These are phyloP conservation scores for Tragelaphus scriptus DNA, from an alignment of 2,113 vertebrate genomes.

Conservation along the genomic window DNA sequence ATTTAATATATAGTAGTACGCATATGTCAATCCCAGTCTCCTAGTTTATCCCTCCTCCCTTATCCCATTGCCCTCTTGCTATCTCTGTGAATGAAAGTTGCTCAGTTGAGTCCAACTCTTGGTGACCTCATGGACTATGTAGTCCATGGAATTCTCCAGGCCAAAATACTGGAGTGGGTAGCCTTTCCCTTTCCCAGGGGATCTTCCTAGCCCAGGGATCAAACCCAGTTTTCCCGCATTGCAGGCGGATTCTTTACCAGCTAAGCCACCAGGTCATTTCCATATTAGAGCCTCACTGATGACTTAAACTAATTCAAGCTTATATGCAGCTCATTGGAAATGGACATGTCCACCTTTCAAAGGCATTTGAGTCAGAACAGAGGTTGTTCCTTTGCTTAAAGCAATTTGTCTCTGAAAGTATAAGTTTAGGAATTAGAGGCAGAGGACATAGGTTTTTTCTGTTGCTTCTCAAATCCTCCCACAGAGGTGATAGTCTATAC, in stretches of 20 bases:
- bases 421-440: not conserved
- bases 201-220: not conserved
- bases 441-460: not conserved
- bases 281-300: not conserved
- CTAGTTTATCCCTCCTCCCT: not conserved
- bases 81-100: not conserved
- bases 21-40: not conserved
- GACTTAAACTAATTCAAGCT: not conserved
- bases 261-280: not conserved
- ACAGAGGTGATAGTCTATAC: not conserved
- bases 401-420: not conserved
- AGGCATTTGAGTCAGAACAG: not conserved
- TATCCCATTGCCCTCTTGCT: not conserved
- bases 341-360: not conserved
- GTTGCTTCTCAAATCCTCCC: not conserved
- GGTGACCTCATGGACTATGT: not conserved
- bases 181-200: not conserved
- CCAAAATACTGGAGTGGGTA: not conserved
- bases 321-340: not conserved
- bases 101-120: not conserved
- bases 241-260: not conserved
- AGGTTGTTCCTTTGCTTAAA: not conserved
- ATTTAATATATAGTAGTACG: not conserved
- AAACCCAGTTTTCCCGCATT: fast-evolving
- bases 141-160: not conserved